Evolutionary conservation across 2,888 invertebrate genomes (phyloP), one percentile per base, ranked within the genome.

Genomic region (Platycnemis pennipes): DNA sequence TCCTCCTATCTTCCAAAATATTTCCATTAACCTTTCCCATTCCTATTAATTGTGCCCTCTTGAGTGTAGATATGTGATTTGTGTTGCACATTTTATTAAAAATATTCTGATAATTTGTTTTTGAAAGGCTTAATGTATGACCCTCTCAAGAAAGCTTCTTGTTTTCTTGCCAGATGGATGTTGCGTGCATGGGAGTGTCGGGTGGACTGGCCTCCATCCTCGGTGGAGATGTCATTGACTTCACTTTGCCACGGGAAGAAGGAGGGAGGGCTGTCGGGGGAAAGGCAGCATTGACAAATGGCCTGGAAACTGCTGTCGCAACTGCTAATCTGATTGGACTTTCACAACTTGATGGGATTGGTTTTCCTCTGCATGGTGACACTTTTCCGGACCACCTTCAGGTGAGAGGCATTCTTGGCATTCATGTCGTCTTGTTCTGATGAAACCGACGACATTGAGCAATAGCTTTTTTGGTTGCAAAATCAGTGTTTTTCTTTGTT

Each of bases 311-410:
- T 63, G 91, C 91, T 2, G 91, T 91, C 44, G 91, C 91, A 7
- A 91, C 91, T 91, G 91, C 91, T n/a, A 91, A 91, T 44, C 91
- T 91, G 1, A 91, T 91, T 45, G 91, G 91, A n/a, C 91, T 91
- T 13, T 91, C 91, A 4, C 91, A 91, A 37, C 63, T 91, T 5
- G 91, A 91, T 45, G 91, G 91, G n/a, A 91, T 91, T 63, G 91
- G 91, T 44, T 91, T 91, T 37, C 94, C 94, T 13, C 86, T 94
- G 56, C 94, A 94, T 87, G 94, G 87, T 19, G 94, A 94, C 56
- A 94, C 94, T 44, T 94, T 94, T 63, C 94, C 94, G 7, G 94
- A 94, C 19, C 94, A 94, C 42, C 94, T 94, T 44, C 94, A 94
- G 56, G 94, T 94, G 1, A 94, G 94, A 13, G 45, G n/a, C n/a